Conservation (phyloP, 2,888 invertebrate species). For the Dryococelus australis region DNA sequence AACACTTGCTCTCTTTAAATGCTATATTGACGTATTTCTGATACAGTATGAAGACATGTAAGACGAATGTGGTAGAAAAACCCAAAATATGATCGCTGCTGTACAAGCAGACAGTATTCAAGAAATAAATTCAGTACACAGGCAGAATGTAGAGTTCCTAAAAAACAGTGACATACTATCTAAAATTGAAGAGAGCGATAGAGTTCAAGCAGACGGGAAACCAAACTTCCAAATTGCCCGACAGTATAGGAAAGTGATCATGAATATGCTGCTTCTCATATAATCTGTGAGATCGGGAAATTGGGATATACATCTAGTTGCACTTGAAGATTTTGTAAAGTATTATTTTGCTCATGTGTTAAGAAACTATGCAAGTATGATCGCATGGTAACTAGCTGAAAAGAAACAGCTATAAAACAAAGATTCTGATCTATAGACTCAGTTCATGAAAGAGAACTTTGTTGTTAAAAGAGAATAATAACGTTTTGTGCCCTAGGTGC, state of each 20-base stretch:
- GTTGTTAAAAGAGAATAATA: conserved; percentile 30
- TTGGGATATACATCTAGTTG: conserved; percentile 32
- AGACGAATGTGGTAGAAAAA: not conserved
- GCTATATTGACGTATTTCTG: not conserved
- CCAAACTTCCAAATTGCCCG: not conserved
- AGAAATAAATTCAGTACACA: not conserved
- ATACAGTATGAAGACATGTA: not conserved
- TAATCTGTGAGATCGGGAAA: conserved; percentile 19
- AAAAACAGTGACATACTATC: not conserved
- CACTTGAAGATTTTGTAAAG: conserved; percentile 25
- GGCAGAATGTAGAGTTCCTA: not conserved
- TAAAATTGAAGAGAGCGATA: not conserved
- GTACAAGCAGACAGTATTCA: not conserved
- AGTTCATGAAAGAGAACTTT: conserved; percentile 31
- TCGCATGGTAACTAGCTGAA: conserved; percentile 31
- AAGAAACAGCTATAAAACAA: not conserved
- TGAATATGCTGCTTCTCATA: conserved; percentile 13
- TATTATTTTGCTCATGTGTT: conserved; percentile 34
- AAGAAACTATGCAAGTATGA: conserved; percentile 33
- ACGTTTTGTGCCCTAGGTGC: conserved; percentile 17
- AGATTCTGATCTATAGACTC: not conserved
- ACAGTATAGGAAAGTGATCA: conserved; percentile 29
- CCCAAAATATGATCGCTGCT: not conserved
- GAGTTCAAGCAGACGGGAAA: not conserved
- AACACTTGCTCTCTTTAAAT: conserved; percentile 7